Evolutionary conservation across 2,797 vertebrate genomes (phyloP), one percentile per base, ranked within the genome.

Genomic region (Gobionotothen gibberifrons): DNA sequence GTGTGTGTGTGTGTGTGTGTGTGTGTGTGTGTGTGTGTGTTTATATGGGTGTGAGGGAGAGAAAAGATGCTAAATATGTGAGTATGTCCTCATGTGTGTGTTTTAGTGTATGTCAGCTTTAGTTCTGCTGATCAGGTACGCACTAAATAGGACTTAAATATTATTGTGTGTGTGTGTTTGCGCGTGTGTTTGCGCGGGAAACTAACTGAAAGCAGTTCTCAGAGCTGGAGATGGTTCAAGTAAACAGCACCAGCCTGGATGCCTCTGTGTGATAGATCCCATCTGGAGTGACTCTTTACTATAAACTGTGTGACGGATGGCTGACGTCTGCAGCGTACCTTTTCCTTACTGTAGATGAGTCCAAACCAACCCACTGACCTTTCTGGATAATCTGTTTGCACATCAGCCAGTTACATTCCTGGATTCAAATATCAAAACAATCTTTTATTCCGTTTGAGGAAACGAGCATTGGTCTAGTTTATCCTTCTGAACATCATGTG

Each of bases 271-370:
- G 82, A 87, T 78, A 74, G 59, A 82, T 63, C 11, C 82, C 87
- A 92, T 89, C 87, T 91, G 91, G 76, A 86, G 70, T 15, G 65
- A 67, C 47, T 85, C 56, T 54, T 57, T 58, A 78, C 79, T 57
- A 62, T 82, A 83, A 88, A 85, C 76, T 40, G 72, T 70, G 53
- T 51, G 68, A 85, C 46, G 60, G 69, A 75, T 62, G 75, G 55
- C 67, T 79, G 52, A 72, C 12, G 17, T 79, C 81, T 77, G 44
- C 55, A 59, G 36, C 19, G 12, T 32, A 82, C 47, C 62, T 59
- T 69, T 67, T 52, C 81, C 79, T 54, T 12, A 72, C n/a, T n/a
- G n/a, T n/a, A n/a, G 51, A 72, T 55, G 36, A 78, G 48, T 78
- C 69, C 26, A 48, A 42, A 82, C 71, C 61, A 86, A 78, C 58